phyloP scores from a whole-genome alignment of 2,888 invertebrate genomes.

The Drosophila bunnanda region DNA sequence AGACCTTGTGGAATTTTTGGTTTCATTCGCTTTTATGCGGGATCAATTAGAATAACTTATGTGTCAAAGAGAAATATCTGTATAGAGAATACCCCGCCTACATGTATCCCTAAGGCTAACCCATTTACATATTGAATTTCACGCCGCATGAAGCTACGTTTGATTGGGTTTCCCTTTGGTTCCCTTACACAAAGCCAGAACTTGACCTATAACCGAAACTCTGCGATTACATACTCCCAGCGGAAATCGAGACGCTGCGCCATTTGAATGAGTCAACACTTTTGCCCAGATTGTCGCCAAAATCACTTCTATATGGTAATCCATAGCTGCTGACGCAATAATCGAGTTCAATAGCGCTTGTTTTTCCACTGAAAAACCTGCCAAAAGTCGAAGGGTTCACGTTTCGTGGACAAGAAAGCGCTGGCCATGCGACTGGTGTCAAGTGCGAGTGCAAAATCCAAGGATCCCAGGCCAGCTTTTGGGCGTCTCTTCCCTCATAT shows the following conservation, averaged over 20 bases:
- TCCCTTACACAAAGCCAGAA: background rate
- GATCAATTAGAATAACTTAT: background rate
- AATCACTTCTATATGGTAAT: slow-evolving; percentile 5
- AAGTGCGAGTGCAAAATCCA: slow-evolving; percentile 9
- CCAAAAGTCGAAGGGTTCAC: slow-evolving; percentile 30
- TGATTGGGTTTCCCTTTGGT: background rate
- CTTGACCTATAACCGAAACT: background rate
- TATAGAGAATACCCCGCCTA: background rate
- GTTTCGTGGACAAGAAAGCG: slow-evolving; percentile 9
- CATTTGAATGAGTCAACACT: slow-evolving; percentile 60
- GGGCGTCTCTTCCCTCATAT: background rate
- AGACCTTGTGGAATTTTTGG: background rate
- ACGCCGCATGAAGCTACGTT: background rate
- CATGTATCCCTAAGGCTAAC: background rate
- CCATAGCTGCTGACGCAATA: slow-evolving; percentile 19
- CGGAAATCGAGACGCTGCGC: slow-evolving; percentile 44
- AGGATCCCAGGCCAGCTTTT: slow-evolving; percentile 28
- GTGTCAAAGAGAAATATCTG: background rate
- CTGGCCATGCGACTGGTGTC: slow-evolving; percentile 35
- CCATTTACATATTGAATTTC: background rate
- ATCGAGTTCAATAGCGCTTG: slow-evolving; percentile 27
- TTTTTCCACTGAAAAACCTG: slow-evolving; percentile 41
- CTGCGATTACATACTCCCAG: slow-evolving; percentile 12
- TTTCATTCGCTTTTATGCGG: background rate
- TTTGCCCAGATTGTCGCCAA: slow-evolving; percentile 25